These are phyloP conservation scores for Bathynomus jamesi DNA, from an alignment of 1,140 invertebrate genomes.

Conservation along the genomic window DNA sequence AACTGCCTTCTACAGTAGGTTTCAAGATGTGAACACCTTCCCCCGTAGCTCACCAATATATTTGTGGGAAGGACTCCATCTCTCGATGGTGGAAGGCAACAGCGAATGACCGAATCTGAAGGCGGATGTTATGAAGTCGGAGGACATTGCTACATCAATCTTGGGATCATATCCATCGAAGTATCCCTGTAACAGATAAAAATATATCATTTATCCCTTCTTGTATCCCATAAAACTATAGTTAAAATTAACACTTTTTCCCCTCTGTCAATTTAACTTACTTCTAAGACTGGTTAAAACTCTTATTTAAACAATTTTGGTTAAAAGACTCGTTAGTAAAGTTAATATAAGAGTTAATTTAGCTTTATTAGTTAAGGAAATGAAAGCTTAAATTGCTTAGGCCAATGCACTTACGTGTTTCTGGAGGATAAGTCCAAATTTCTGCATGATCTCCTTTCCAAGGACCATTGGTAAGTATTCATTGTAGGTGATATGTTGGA, in stretches of 20 bases:
- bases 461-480: conserved; percentile 89
- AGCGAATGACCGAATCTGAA: conserved; percentile 50
- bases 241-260: background rate
- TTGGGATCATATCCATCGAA: conserved; percentile 73
- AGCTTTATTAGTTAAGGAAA: background rate
- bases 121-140: conserved; percentile 47
- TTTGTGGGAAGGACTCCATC: conserved; percentile 82
- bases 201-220: background rate
- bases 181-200: conserved; percentile 46
- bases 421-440: conserved; percentile 72
- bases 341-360: background rate
- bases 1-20: background rate
- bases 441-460: conserved; percentile 86
- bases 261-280: background rate
- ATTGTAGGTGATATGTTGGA: conserved; percentile 89
- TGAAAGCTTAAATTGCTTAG: background rate
- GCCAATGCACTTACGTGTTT: conserved; percentile 46
- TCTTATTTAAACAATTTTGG: background rate
- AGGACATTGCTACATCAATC: conserved; percentile 44
- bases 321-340: background rate
- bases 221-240: background rate
- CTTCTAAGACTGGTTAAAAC: background rate
- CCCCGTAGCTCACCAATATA: conserved; percentile 51
- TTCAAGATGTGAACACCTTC: background rate
- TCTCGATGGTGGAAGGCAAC: conserved; percentile 47